phyloP scores from a whole-genome alignment of 2,888 invertebrate genomes.

The Latheticus oryzae region DNA sequence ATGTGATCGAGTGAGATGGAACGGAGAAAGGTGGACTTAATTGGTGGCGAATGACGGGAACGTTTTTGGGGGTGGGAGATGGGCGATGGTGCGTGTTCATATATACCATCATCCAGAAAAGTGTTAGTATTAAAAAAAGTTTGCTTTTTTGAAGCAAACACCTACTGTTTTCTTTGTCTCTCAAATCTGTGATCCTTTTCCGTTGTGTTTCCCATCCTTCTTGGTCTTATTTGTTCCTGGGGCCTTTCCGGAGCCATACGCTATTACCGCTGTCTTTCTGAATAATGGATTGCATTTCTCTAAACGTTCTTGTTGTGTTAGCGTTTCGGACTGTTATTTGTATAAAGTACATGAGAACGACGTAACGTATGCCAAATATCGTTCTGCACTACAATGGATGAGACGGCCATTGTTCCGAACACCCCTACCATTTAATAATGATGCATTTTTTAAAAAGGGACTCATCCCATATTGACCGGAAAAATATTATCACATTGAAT shows the following conservation, averaged over 20 bases:
- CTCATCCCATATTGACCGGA: no score
- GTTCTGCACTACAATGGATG: constrained; percentile 25
- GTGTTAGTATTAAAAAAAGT: no score
- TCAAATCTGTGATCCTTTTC: constrained; percentile 32
- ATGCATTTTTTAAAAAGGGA: no score
- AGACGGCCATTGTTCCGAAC: constrained; percentile 17
- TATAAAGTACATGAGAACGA: constrained; percentile 35
- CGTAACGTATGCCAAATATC: constrained; percentile 41
- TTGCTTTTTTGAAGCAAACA: no score
- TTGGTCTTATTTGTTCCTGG: constrained; percentile 43
- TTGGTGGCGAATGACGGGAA: constrained; percentile 50
- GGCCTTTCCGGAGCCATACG: constrained; percentile 50
- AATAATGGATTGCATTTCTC: constrained; percentile 56
- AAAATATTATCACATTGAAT: no score
- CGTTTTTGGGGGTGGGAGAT: no score
- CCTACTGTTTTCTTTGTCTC: no score
- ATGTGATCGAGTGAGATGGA: constrained; percentile 52
- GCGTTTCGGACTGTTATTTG: constrained; percentile 44
- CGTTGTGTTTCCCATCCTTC: constrained; percentile 30
- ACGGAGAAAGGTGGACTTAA: constrained; percentile 46
- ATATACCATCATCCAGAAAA: no score
- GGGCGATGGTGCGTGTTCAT: no score
- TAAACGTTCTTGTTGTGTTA: constrained; percentile 51
- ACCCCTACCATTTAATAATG: no score
- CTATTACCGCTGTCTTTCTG: constrained; percentile 58